Conservation (phyloP, 2,113 vertebrate genomes). For the Cercopithecus mona region DNA sequence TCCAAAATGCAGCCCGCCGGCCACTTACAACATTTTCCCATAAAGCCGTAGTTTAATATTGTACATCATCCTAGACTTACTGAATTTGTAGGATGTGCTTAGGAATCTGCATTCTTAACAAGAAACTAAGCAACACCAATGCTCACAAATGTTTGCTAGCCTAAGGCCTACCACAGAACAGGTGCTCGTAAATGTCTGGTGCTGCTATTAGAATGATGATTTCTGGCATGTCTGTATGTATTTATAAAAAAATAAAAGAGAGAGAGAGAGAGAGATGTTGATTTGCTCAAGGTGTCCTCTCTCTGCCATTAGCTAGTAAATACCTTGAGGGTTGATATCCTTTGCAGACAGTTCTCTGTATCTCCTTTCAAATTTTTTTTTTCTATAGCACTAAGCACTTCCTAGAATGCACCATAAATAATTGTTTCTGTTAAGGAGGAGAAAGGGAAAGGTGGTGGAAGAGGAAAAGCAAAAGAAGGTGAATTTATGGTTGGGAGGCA, state of each 20-base stretch:
- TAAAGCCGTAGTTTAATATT: background rate
- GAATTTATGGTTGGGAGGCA: background rate
- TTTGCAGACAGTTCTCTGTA: background rate
- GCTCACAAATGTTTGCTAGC: background rate
- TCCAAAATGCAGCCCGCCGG: background rate
- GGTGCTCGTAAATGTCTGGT: background rate
- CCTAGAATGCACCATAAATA: constrained; percentile 13
- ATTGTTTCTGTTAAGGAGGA: background rate
- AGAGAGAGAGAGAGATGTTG: background rate
- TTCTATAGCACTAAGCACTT: background rate
- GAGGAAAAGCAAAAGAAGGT: background rate
- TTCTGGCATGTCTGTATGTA: background rate
- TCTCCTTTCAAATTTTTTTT: background rate
- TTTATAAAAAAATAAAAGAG: background rate
- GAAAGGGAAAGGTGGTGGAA: background rate
- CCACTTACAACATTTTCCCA: background rate
- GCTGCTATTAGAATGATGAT: background rate
- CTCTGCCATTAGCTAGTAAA: constrained; percentile 7
- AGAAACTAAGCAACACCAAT: background rate
- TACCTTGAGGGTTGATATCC: background rate
- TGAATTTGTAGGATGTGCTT: background rate
- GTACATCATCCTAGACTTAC: background rate
- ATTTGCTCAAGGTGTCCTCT: background rate
- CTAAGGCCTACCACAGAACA: background rate
- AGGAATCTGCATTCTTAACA: background rate